Conservation (phyloP, 30 jellyfish, hydroid and myxozoan genomes). For the Sanderia malayensis region DNA sequence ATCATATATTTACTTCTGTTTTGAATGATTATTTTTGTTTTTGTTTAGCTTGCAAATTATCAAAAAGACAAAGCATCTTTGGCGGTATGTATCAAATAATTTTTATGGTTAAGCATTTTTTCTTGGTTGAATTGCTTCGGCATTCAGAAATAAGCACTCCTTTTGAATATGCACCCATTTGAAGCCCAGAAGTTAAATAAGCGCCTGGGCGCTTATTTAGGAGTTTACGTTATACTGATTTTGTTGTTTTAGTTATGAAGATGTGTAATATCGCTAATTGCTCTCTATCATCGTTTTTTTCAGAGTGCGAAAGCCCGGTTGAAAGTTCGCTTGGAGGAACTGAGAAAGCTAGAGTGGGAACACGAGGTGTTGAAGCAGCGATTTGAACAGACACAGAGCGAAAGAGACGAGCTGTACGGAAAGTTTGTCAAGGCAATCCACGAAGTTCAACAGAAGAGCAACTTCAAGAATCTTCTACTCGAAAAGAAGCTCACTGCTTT, state of each 20-base stretch:
- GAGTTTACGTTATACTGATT: no score
- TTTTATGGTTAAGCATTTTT: no score
- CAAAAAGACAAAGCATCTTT: conserved; percentile 94
- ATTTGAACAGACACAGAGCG: conserved; percentile 87
- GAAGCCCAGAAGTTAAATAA: background rate
- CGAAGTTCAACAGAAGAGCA: conserved; percentile 98
- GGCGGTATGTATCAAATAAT: conserved; percentile 59
- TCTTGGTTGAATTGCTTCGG: no score
- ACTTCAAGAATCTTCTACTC: conserved; percentile 85
- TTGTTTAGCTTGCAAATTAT: conserved; percentile 85
- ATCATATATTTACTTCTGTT: no score
- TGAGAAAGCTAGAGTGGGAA: conserved; percentile 93
- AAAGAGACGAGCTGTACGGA: conserved; percentile 88
- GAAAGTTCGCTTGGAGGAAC: conserved; percentile 88
- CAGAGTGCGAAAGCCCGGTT: conserved; percentile 95
- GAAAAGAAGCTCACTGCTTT: conserved; percentile 87
- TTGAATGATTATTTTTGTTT: no score
- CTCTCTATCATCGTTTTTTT: no score
- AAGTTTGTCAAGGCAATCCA: conserved; percentile 93
- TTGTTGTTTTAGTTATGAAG: no score
- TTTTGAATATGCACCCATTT: no score
- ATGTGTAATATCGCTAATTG: no score
- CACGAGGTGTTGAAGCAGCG: conserved; percentile 96
- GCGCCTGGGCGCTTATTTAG: no score
- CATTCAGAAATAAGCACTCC: no score